Conservation (phyloP, 2,797 vertebrate genomes). For the Propithecus perrieri region DNA sequence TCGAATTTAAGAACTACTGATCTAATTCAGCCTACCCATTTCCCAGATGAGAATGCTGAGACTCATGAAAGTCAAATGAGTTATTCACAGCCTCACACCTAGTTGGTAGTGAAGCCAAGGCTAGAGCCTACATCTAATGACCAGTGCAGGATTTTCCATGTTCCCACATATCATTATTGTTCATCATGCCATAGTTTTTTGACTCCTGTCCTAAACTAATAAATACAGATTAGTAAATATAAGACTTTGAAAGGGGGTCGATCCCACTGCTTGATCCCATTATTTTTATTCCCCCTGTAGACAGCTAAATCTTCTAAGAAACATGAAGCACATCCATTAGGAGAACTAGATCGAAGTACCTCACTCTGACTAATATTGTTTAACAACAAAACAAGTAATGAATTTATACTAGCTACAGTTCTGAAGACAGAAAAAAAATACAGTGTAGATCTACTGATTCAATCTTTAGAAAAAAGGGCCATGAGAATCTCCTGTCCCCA, state of each 20-base stretch:
- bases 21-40: neutral
- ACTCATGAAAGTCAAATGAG: neutral
- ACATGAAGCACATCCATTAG: neutral
- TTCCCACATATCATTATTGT: neutral
- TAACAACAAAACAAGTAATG: neutral
- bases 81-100: neutral
- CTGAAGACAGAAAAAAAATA: neutral
- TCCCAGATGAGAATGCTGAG: neutral
- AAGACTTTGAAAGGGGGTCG: neutral
- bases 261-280: neutral
- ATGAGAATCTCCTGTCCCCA: neutral
- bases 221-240: neutral
- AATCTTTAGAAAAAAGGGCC: neutral
- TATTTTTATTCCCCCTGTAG: neutral
- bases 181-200: neutral
- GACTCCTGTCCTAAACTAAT: neutral
- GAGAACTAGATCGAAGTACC: neutral
- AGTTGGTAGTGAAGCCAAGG: neutral
- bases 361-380: neutral
- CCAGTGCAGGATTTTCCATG: neutral
- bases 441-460: neutral
- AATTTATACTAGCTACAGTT: conserved; percentile 8
- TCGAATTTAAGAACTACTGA: neutral
- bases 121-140: neutral
- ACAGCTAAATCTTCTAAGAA: neutral